phyloP scores from a whole-genome alignment of 1,140 invertebrate species.

The Nasonia longicornis region DNA sequence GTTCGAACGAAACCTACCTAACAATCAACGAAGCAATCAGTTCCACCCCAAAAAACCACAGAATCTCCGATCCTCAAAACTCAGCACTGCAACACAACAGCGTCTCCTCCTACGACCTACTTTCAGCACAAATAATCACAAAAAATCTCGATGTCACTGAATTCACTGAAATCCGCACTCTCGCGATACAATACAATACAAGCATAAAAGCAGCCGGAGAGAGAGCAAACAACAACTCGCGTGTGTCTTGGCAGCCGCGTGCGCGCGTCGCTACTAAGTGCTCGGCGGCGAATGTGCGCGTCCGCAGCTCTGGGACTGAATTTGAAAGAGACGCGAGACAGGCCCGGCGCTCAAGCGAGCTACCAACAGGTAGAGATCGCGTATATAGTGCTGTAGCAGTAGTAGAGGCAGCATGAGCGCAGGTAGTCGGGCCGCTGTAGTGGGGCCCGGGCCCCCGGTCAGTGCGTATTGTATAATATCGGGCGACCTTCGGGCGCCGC shows the following conservation, averaged over 20 bases:
- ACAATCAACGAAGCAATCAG: too few species aligned
- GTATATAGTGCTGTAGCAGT: not conserved
- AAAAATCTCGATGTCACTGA: too few species aligned
- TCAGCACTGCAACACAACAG: too few species aligned
- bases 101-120: too few species aligned
- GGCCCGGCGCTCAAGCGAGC: not conserved
- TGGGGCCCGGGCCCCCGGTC: constrained; percentile 10
- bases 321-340: constrained; percentile 23
- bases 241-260: not conserved
- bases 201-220: too few species aligned
- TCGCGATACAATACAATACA: too few species aligned
- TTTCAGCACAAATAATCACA: too few species aligned
- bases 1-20: too few species aligned
- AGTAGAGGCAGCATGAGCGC: not conserved
- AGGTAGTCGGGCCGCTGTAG: not conserved
- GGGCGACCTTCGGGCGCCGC: constrained; percentile 25
- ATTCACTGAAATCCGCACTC: too few species aligned
- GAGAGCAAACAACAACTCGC: not conserved
- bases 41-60: too few species aligned
- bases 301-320: constrained; percentile 18
- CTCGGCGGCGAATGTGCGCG: constrained; percentile 5
- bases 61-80: too few species aligned
- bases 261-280: constrained; percentile 6
- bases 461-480: constrained; percentile 32
- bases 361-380: not conserved